Evolutionary conservation across 2,888 invertebrate genomes (phyloP), one percentile per base, ranked within the genome.

Genomic region (Caenorhabditis angaria): DNA sequence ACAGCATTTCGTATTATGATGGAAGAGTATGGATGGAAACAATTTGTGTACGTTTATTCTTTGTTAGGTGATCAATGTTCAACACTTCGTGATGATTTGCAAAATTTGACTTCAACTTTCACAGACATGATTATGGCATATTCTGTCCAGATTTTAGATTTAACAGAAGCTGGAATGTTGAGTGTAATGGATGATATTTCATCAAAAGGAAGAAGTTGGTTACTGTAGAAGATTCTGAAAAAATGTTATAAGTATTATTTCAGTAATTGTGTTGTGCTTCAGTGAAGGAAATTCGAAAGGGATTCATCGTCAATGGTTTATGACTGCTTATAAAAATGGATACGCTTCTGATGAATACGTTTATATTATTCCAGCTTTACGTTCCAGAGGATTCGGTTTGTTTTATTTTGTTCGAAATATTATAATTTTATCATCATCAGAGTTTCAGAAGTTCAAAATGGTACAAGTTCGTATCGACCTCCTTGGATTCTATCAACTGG

Each of bases 261-360:
- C 70, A 77, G 77, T 77, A 14, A 72, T 77, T 61, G 74, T 71
- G 3, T 54, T 69, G 24, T 77, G 77, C 61, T 66, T 75, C 14
- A 66, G 65, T 22, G 75, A 77, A 32, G 70, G 65, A 53, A 66
- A 69, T 41, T 58, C 62, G 0, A 55, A 65, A 56, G 73, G 73
- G 3, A 53, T 61, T 48, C 60, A 71, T 22, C 25, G 71, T 29
- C 58, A 61, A 63, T 66, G 55, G 60, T 66, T 72, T 62, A 24
- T 72, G 6, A 61, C 56, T 10, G 68, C 68, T 0, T 53, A 54
- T 24, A 58, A 59, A 48, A 61, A 70, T 51, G 67, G 82, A 70
- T 68, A 64, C 57, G 56, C 63, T 14, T 75, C 74, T 10, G 76
- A 79, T 47, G 84, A 84, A 56, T 84, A 74, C 57, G 82, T 82